Evolutionary conservation across 2,888 invertebrate species (phyloP), one percentile per base, ranked within the genome.

Genomic region (Zootermopsis nevadensis): DNA sequence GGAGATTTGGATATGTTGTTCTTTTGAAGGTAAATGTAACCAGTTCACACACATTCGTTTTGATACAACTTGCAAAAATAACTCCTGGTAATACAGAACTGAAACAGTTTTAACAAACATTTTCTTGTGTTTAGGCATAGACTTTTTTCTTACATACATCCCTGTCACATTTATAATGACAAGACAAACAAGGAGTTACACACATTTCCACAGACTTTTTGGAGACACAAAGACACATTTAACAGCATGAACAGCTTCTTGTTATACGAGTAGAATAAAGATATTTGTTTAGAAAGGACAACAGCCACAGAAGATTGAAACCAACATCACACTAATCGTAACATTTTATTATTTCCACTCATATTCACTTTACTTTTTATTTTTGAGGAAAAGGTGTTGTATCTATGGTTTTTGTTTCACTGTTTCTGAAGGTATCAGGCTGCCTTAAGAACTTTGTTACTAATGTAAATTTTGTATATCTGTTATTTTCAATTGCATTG

Each of bases 141-240:
- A 60, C 27, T 60, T 60, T 15, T 27, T 60, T 60, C n/a, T 60
- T 60, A 6, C 2, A 7, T 27, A 8, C 24, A 24, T 33, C 69
- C 31, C 33, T 33, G 33, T 69, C 69, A 42, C 33, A 35, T 80
- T 38, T 66, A 33, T 31, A 60, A 33, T 69, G 33, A 55, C 30
- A 77, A 77, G 77, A 79, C 79, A 79, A 79, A 35, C 66, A 66
- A 79, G 33, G 22, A 79, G 66, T 66, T 66, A 77, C 33, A 79
- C 66, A 53, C 76, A 76, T 76, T 76, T 76, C 76, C 76, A 76
- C 15, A 10, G 27, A 76, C 35, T 38, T 76, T 72, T 76, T 76
- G 27, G 55, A 67, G 67, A 80, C 69, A 82, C 82, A 82, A 72
- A 82, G 76, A 82, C 82, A 82, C 82, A 76, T 82, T 74, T 35